A percentile compares a stretch with the other conserved stretches of the same genome.
phyloP scores from a whole-genome alignment of 2,113 vertebrate species.

The Platycercus adscitus region DNA sequence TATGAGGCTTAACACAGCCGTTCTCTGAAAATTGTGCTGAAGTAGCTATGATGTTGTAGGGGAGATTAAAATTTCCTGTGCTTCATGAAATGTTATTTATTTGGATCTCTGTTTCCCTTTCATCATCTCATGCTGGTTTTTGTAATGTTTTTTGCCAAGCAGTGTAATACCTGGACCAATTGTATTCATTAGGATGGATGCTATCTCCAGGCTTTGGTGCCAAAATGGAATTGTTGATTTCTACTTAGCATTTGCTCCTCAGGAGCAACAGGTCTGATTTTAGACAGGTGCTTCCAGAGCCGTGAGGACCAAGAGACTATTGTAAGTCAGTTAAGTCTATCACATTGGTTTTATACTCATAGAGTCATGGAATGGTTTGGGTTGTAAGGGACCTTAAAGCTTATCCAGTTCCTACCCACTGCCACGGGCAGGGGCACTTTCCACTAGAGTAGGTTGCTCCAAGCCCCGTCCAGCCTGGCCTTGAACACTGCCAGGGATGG shows the following conservation, averaged over 20 bases:
- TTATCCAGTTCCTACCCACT: not conserved
- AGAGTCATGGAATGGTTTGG: not conserved
- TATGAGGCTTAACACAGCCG: not conserved
- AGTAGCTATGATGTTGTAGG: not conserved
- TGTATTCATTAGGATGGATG: not conserved
- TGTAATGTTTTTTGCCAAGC: not conserved
- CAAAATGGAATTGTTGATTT: not conserved
- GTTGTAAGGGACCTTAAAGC: not conserved
- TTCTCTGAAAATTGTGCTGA: not conserved
- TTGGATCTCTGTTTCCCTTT: not conserved
- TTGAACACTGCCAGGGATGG: not conserved
- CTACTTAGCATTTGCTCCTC: not conserved
- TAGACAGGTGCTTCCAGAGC: not conserved
- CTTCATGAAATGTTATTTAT: not conserved
- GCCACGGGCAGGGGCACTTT: not conserved
- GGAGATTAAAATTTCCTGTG: not conserved
- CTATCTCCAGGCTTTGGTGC: not conserved
- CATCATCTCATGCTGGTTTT: not conserved
- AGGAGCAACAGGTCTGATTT: not conserved
- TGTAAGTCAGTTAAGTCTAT: not conserved
- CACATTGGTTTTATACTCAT: not conserved
- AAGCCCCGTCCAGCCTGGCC: not conserved
- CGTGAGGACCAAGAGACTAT: not conserved
- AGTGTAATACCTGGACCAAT: not conserved
- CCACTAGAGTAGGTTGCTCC: not conserved